Conservation (phyloP, 2,113 vertebrate genomes). For the Pan paniscus region DNA sequence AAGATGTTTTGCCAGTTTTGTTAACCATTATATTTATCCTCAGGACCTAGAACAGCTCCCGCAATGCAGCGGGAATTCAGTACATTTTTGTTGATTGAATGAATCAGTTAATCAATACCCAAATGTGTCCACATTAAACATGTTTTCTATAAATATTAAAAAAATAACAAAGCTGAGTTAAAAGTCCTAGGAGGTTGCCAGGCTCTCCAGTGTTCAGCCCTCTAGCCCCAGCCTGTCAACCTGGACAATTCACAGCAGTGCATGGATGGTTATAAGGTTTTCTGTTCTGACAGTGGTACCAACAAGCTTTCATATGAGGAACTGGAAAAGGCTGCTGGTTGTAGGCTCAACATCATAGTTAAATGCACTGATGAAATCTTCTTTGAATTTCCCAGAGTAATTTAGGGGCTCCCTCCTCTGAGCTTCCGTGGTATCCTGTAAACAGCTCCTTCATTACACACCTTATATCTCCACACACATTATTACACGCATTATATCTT, state of each 20-base stretch:
- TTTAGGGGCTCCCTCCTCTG: neutral
- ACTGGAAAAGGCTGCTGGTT: neutral
- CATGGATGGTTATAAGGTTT: neutral
- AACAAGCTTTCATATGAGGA: neutral
- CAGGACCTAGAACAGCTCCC: neutral
- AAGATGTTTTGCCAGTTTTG: neutral
- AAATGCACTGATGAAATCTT: neutral
- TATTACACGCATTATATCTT: too few relatives aligned
- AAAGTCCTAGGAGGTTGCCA: neutral
- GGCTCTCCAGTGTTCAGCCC: neutral
- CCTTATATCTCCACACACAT: neutral
- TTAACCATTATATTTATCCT: neutral
- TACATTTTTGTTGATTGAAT: neutral
- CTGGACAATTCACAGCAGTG: neutral
- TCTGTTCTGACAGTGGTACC: neutral
- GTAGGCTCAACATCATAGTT: neutral
- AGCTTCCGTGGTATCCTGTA: rapidly evolving
- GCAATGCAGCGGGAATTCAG: neutral
- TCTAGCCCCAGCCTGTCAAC: rapidly evolving
- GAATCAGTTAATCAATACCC: neutral
- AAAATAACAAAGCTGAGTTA: neutral
- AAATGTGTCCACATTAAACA: neutral
- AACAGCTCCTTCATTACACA: neutral
- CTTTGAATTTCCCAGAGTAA: neutral
- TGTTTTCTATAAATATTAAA: neutral